phyloP scores from a whole-genome alignment of 2,888 invertebrate genomes.

The Erebia ligea region DNA sequence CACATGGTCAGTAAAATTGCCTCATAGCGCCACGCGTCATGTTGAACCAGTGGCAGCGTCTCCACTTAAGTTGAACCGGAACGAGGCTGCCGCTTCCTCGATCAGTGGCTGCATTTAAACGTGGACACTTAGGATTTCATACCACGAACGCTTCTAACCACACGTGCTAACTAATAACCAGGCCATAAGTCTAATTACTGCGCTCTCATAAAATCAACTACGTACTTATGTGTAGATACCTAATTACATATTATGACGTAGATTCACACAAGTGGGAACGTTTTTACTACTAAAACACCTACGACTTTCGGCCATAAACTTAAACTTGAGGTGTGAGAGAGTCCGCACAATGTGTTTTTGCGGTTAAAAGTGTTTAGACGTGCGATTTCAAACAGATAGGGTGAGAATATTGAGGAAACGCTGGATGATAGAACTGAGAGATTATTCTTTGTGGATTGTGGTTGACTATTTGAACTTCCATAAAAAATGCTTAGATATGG shows the following conservation, averaged over 20 bases:
- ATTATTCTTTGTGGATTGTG: conserved; percentile 27
- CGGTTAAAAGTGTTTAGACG: conserved; percentile 32
- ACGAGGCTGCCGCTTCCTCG: no score
- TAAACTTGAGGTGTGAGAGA: conserved; percentile 34
- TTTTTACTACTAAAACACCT: conserved; percentile 17
- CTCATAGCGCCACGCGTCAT: no score
- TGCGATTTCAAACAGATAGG: conserved; percentile 28
- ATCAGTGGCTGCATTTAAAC: no score
- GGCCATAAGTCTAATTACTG: no score
- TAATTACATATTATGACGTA: conserved; percentile 12
- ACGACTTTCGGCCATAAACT: conserved; percentile 38
- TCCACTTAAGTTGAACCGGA: no score
- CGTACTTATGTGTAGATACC: background rate
- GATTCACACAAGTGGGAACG: conserved; percentile 22
- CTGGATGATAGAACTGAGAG: conserved; percentile 18
- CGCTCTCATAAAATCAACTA: background rate
- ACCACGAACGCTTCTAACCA: no score
- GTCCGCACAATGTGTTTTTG: conserved; percentile 30
- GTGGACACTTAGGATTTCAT: no score
- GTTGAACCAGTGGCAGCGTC: no score
- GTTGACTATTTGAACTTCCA: conserved; percentile 16
- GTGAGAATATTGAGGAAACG: conserved; percentile 24
- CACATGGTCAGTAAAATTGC: no score
- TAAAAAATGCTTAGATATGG: background rate
- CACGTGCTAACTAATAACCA: no score